Evolutionary conservation across 2,113 vertebrate genomes (phyloP).

Genomic region (Rousettus leschenaultii): DNA sequence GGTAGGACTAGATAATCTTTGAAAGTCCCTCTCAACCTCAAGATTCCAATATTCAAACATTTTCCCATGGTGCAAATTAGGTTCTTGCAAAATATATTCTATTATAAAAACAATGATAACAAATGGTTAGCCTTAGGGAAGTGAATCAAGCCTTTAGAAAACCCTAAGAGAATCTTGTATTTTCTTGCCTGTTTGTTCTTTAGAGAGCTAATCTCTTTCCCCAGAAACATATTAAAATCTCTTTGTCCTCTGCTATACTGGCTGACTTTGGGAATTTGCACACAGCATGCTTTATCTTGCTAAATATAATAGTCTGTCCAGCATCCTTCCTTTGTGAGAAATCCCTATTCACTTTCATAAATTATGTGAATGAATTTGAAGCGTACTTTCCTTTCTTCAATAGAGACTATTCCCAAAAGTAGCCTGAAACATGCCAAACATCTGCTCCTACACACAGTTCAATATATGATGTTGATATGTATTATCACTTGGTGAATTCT

Average conservation of each 20-base stretch:
- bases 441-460: slow-evolving; percentile 48
- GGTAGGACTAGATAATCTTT: background rate
- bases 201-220: slow-evolving; percentile 61
- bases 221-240: slow-evolving; percentile 47
- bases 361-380: slow-evolving; percentile 53
- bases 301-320: slow-evolving; percentile 51
- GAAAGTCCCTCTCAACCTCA: background rate
- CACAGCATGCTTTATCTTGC: slow-evolving; percentile 39
- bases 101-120: slow-evolving; percentile 25
- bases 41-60: slow-evolving; percentile 19
- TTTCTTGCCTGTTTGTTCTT: slow-evolving; percentile 37
- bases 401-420: slow-evolving; percentile 53
- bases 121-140: background rate
- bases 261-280: slow-evolving; percentile 32
- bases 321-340: slow-evolving; percentile 53
- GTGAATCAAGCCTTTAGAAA: slow-evolving; percentile 29
- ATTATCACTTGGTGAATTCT: slow-evolving; percentile 18
- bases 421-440: slow-evolving; percentile 60
- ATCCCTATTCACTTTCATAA: slow-evolving; percentile 60
- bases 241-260: slow-evolving; percentile 43
- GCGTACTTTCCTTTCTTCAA: slow-evolving; percentile 41
- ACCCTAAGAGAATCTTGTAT: background rate
- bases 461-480: slow-evolving; percentile 35
- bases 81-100: slow-evolving; percentile 10
- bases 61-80: background rate